phyloP scores from a whole-genome alignment of 2,888 invertebrate species.

The Lithophane semibrunnea region DNA sequence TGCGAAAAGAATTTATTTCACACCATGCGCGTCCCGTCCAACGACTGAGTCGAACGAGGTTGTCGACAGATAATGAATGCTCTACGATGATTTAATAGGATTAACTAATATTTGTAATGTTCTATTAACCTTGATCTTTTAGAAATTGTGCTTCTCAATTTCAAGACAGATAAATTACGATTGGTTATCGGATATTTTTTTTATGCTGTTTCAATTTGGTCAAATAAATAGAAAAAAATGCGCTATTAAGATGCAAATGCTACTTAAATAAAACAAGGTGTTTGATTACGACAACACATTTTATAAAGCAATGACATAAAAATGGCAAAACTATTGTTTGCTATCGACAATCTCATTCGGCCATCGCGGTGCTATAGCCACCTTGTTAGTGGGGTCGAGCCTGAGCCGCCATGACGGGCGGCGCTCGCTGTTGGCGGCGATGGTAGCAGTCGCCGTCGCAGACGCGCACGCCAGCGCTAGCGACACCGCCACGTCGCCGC shows the following conservation, averaged over 20 bases:
- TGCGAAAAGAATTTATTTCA: slow-evolving; percentile 57
- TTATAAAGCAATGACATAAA: background rate
- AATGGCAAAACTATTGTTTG: background rate
- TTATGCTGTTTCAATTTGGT: background rate
- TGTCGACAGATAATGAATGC: slow-evolving; percentile 66
- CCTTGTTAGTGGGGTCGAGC: slow-evolving; percentile 97
- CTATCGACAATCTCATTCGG: slow-evolving; percentile 63
- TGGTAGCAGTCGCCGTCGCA: slow-evolving; percentile 88
- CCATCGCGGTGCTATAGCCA: slow-evolving; percentile 79
- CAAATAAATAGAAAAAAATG: background rate
- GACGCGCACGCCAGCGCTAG: slow-evolving; percentile 83
- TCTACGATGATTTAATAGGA: background rate
- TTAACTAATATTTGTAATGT: background rate
- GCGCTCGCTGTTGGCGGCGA: slow-evolving; percentile 92
- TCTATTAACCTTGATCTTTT: background rate
- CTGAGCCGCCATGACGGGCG: slow-evolving; percentile 98
- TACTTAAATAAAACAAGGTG: slow-evolving; percentile 15
- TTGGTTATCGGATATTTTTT: too few relatives aligned
- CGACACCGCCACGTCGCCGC: slow-evolving; percentile 83
- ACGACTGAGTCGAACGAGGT: slow-evolving; percentile 65
- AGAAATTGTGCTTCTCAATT: background rate
- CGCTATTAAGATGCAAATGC: background rate
- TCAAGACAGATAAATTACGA: background rate
- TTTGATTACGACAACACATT: background rate
- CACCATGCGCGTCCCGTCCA: slow-evolving; percentile 69